phyloP scores from a whole-genome alignment of 2,888 invertebrate species.

The Drosophila koepferae region DNA sequence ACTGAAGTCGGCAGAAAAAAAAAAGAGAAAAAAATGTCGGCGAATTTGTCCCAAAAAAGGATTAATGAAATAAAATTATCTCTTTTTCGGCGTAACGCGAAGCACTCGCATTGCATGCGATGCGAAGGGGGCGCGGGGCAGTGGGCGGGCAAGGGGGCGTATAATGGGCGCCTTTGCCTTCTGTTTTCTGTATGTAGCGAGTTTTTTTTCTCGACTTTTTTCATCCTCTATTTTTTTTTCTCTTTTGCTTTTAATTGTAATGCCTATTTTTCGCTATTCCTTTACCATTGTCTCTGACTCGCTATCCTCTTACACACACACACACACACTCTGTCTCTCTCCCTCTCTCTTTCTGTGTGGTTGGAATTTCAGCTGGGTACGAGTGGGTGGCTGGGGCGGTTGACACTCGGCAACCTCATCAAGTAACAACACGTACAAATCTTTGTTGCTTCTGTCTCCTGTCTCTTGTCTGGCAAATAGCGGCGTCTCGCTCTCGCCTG shows the following conservation, averaged over 20 bases:
- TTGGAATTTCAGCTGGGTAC: slow-evolving; percentile 4
- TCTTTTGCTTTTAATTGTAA: slow-evolving; percentile 63
- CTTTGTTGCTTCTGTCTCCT: slow-evolving; percentile 50
- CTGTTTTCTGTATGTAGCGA: slow-evolving; percentile 14
- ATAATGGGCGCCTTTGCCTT: slow-evolving; percentile 11
- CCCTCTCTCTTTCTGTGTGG: slow-evolving; percentile 24
- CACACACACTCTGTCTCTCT: background rate
- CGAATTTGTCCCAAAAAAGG: slow-evolving; percentile 83
- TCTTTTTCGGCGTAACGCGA: slow-evolving; percentile 77
- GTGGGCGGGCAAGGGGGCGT: background rate
- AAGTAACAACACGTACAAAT: slow-evolving; percentile 77
- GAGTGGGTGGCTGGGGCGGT: slow-evolving; percentile 7
- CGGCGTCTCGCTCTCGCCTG: slow-evolving; percentile 34
- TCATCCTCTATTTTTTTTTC: slow-evolving; percentile 4
- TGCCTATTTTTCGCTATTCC: slow-evolving; percentile 54
- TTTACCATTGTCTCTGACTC: slow-evolving; percentile 8
- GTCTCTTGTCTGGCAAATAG: slow-evolving; percentile 36
- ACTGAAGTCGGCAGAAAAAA: slow-evolving; percentile 41
- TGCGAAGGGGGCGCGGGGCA: background rate
- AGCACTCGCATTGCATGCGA: slow-evolving; percentile 35
- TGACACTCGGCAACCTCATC: slow-evolving; percentile 55
- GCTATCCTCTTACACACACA: background rate
- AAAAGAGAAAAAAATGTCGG: slow-evolving; percentile 49
- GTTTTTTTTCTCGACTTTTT: background rate
- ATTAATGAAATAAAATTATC: slow-evolving; percentile 84